These are phyloP conservation scores for Hippocampus kuda DNA, from an alignment of 2,797 vertebrate species.

Conservation along the genomic window DNA sequence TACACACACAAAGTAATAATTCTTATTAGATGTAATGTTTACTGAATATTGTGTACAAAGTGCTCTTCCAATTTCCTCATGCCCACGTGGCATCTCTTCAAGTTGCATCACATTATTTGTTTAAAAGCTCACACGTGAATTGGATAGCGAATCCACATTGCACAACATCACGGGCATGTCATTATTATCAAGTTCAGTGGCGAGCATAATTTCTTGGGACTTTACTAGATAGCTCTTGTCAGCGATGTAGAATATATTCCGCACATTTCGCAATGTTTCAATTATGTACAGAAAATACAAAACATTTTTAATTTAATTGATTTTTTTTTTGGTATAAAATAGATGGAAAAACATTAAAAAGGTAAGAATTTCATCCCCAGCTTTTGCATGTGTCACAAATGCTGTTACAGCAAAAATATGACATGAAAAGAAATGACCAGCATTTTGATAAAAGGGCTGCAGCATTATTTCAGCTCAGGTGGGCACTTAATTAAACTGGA, in stretches of 20 bases:
- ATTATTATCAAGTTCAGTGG: slow-evolving; percentile 10
- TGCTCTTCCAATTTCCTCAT: slow-evolving; percentile 1
- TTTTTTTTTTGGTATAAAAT: slow-evolving; percentile 6
- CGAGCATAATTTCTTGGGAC: slow-evolving; percentile 8
- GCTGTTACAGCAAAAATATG: slow-evolving; percentile 17
- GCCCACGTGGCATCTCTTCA: neutral
- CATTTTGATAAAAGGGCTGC: slow-evolving; percentile 50
- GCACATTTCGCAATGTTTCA: neutral
- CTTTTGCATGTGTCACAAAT: slow-evolving; percentile 24
- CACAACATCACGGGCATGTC: slow-evolving; percentile 1
- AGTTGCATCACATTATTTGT: neutral
- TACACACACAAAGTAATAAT: neutral
- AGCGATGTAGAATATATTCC: neutral
- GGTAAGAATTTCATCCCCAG: slow-evolving; percentile 5
- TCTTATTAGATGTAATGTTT: neutral
- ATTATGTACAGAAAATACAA: neutral
- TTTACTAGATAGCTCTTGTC: neutral
- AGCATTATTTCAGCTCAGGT: slow-evolving; percentile 75
- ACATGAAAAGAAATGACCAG: slow-evolving; percentile 51
- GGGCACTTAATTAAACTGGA: slow-evolving; percentile 89
- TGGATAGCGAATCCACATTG: slow-evolving; percentile 9
- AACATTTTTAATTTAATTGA: neutral
- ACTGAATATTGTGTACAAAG: slow-evolving; percentile 1
- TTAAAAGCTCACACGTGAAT: neutral
- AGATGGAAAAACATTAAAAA: slow-evolving; percentile 5